Percentiles rank a stretch among this genome's conserved stretches.
These are phyloP conservation scores for Lepilemur ruficaudatus DNA, from an alignment of 2,797 vertebrate species.

Conservation along the genomic window DNA sequence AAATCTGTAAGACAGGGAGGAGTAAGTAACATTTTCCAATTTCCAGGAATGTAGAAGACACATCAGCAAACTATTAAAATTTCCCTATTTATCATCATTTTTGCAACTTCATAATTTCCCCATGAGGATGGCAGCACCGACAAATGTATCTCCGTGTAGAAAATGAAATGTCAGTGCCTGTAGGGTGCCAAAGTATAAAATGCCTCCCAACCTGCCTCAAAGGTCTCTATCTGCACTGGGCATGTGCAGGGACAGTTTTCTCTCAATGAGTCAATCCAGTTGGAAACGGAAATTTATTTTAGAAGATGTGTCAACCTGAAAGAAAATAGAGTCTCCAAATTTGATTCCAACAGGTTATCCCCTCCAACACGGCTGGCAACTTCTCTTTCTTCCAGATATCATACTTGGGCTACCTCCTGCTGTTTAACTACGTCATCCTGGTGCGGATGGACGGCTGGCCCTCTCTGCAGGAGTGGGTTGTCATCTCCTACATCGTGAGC, in stretches of 20 bases:
- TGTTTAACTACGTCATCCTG: slow-evolving; percentile 98
- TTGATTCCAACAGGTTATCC: fast-evolving
- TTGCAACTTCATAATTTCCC: background rate
- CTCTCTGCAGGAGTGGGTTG: slow-evolving; percentile 94
- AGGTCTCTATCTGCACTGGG: background rate
- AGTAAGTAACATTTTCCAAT: background rate
- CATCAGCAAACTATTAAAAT: background rate
- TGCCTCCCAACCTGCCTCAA: too few relatives aligned
- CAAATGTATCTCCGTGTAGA: background rate
- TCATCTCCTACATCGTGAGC: slow-evolving; percentile 97
- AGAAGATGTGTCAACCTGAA: background rate
- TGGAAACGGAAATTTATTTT: background rate
- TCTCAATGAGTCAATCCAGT: background rate
- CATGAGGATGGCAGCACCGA: background rate
- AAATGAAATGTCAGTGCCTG: background rate
- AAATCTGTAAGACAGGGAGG: background rate
- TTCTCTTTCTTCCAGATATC: slow-evolving; percentile 87
- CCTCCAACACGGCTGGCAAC: fast-evolving
- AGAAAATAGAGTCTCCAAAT: background rate
- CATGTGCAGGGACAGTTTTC: background rate
- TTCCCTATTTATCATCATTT: background rate
- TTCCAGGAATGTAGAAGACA: background rate
- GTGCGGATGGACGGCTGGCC: slow-evolving; percentile 98
- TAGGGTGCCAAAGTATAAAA: background rate
- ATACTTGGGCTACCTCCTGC: slow-evolving; percentile 96